Evolutionary conservation across 2,113 vertebrate species (phyloP).

Genomic region (Desmodus rotundus): DNA sequence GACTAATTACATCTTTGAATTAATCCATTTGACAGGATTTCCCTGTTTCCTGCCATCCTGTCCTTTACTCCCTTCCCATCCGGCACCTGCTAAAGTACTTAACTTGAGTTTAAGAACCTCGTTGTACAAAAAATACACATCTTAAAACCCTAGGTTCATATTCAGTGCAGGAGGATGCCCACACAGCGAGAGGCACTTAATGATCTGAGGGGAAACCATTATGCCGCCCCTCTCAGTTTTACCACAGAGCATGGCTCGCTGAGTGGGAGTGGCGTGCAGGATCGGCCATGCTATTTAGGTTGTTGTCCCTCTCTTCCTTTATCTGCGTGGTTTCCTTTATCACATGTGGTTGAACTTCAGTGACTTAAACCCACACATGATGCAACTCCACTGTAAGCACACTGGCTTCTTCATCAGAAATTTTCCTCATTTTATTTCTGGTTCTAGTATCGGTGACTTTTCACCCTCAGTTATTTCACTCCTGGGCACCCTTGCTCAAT

Average conservation of each 20-base stretch:
- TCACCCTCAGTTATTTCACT: not conserved
- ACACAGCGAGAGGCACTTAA: not conserved
- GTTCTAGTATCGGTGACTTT: not conserved
- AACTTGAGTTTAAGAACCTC: not conserved
- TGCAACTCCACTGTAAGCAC: not conserved
- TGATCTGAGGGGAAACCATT: not conserved
- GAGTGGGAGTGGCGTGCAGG: not conserved
- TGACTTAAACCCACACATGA: not conserved
- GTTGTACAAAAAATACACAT: not conserved
- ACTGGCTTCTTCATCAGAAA: not conserved
- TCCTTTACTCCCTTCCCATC: not conserved
- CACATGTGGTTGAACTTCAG: not conserved
- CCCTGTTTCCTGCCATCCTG: not conserved
- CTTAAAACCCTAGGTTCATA: not conserved
- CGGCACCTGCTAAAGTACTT: not conserved
- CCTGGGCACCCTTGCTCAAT: not conserved
- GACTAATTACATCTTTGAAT: not conserved
- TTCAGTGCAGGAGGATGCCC: not conserved
- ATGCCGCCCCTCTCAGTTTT: not conserved
- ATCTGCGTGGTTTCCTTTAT: not conserved
- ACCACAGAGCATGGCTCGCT: not conserved
- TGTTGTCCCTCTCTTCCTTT: not conserved
- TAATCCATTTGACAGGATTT: not conserved
- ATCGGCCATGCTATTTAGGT: not conserved
- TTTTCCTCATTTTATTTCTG: not conserved